Conservation (phyloP, 1,140 invertebrate species). For the Aphaenogaster ashmeadi region DNA sequence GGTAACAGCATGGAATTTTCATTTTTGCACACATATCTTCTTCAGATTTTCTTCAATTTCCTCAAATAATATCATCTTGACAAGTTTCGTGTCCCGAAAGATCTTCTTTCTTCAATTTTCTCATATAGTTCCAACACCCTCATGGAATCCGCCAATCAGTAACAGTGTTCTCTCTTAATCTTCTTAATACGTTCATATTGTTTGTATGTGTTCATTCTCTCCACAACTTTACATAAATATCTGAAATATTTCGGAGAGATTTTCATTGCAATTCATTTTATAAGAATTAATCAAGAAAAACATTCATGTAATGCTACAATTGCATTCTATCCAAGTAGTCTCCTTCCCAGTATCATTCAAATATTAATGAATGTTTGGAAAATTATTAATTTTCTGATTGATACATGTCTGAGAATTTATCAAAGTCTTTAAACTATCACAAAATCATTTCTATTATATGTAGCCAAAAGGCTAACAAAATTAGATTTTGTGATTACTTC, state of each 20-base stretch:
- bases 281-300: slow-evolving; percentile 6
- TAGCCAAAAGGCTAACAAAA: slow-evolving; percentile 49
- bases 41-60: slow-evolving; percentile 11
- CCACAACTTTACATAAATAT: slow-evolving; percentile 18
- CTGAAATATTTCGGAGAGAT: slow-evolving; percentile 31
- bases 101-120: slow-evolving; percentile 48
- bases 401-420: slow-evolving; percentile 44
- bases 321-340: slow-evolving; percentile 20
- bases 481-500: slow-evolving; percentile 57
- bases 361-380: slow-evolving; percentile 22
- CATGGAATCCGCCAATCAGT: not conserved
- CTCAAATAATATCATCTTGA: slow-evolving; percentile 13
- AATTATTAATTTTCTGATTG: slow-evolving; percentile 31
- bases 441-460: slow-evolving; percentile 64
- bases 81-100: not conserved
- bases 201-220: slow-evolving; percentile 13
- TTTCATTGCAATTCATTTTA: slow-evolving; percentile 19
- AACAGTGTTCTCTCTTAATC: not conserved
- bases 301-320: not conserved
- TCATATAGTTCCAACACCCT: not conserved
- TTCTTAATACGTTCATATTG: slow-evolving; percentile 18
- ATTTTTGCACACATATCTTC: not conserved
- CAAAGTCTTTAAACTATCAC: slow-evolving; percentile 36
- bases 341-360: not conserved
- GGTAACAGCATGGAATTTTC: not conserved